Evolutionary conservation across 2,113 vertebrate species (phyloP).

Genomic region (Scalopus aquaticus): DNA sequence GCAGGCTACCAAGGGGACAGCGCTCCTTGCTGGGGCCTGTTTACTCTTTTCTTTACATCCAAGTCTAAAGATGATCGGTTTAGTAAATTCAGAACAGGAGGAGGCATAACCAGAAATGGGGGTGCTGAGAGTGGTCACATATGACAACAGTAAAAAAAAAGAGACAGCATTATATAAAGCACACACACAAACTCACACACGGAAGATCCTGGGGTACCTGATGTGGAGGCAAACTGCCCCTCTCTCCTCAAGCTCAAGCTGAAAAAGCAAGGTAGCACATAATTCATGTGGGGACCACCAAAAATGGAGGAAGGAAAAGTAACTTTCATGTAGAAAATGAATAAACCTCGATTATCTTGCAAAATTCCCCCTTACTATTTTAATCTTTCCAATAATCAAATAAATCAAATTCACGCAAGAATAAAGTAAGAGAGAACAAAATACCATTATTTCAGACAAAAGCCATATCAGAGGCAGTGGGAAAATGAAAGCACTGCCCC

Average conservation of each 20-base stretch:
- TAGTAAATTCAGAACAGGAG: neutral
- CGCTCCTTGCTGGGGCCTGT: neutral
- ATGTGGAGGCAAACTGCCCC: neutral
- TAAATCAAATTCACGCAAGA: slow-evolving; percentile 30
- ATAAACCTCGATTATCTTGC: neutral
- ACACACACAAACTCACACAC: neutral
- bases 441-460: neutral
- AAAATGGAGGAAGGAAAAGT: neutral
- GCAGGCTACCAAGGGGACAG: neutral
- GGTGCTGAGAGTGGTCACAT: neutral
- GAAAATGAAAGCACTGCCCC: neutral
- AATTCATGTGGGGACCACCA: neutral
- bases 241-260: neutral
- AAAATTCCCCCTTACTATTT: slow-evolving; percentile 9
- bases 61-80: neutral
- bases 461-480: neutral
- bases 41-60: neutral
- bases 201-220: neutral
- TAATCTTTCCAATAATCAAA: neutral
- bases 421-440: too few species aligned
- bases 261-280: neutral
- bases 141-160: neutral
- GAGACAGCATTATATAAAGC: neutral
- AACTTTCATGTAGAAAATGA: neutral
- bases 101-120: neutral